Conservation (phyloP, 1,140 invertebrate genomes). For the Monomorium pharaonis region DNA sequence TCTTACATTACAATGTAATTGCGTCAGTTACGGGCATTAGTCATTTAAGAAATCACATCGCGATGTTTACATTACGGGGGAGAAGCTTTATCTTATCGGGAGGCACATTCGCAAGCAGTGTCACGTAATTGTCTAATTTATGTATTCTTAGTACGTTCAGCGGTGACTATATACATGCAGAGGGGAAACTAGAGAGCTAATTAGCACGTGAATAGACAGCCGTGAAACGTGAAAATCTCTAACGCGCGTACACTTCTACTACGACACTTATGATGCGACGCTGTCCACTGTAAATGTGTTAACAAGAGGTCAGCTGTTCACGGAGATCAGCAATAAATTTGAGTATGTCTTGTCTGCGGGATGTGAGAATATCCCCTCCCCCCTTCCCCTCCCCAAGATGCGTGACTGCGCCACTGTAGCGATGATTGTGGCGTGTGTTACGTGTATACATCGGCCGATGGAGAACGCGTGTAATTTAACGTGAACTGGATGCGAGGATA, state of each 20-base stretch:
- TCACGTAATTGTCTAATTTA: constrained; percentile 54
- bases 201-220: neutral
- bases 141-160: constrained; percentile 27
- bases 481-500: constrained; percentile 32
- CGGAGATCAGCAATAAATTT: neutral
- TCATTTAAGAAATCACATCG: constrained; percentile 22
- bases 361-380: neutral
- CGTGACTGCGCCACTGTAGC: neutral
- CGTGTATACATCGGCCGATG: neutral
- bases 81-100: constrained; percentile 38
- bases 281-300: neutral
- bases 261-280: neutral
- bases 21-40: neutral
- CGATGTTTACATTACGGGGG: neutral
- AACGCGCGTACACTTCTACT: neutral
- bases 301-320: too few relatives aligned
- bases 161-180: neutral
- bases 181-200: neutral
- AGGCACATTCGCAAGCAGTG: neutral
- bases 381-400: neutral
- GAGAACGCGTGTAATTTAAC: constrained; percentile 59
- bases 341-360: neutral
- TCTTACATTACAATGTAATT: neutral
- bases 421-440: neutral
- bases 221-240: neutral